Percentiles rank a stretch among this genome's conserved stretches.
phyloP scores from a whole-genome alignment of 2,888 invertebrate genomes.

The Nomada ruficornis region DNA sequence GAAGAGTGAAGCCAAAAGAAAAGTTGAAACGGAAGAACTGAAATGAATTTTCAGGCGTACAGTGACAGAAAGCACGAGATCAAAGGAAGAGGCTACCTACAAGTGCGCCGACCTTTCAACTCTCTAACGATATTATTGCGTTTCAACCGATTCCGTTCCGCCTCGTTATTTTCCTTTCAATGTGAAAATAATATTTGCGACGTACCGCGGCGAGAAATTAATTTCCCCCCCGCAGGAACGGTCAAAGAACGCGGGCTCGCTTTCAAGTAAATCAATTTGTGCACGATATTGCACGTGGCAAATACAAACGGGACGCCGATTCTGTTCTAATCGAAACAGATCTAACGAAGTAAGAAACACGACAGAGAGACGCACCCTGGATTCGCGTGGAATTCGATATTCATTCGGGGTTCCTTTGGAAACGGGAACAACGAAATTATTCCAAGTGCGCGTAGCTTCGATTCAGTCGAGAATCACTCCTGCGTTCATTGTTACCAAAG shows the following conservation, averaged over 20 bases:
- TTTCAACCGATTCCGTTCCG: slow-evolving; percentile 11
- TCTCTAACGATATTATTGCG: slow-evolving; percentile 34
- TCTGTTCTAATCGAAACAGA: slow-evolving; percentile 5
- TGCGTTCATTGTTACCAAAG: too few relatives aligned
- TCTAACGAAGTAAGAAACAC: not conserved
- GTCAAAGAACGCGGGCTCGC: too few relatives aligned
- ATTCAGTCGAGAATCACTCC: too few relatives aligned
- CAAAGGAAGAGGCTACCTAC: slow-evolving; percentile 29
- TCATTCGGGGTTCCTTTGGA: not conserved
- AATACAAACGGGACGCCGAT: slow-evolving; percentile 25
- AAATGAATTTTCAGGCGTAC: slow-evolving; percentile 45
- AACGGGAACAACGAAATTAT: slow-evolving; percentile 4
- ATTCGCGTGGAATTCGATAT: slow-evolving; percentile 10
- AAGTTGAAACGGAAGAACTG: not conserved
- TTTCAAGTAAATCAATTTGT: too few relatives aligned
- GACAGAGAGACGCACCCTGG: not conserved
- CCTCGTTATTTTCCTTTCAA: slow-evolving; percentile 23
- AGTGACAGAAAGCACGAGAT: slow-evolving; percentile 39
- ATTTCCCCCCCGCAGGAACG: not conserved
- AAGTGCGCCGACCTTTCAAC: slow-evolving; percentile 8
- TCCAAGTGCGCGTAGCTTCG: too few relatives aligned
- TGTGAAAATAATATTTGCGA: slow-evolving; percentile 28
- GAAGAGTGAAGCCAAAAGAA: not conserved
- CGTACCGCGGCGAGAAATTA: slow-evolving; percentile 20
- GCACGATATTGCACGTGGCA: too few relatives aligned